These are phyloP conservation scores for Macquaria australasica DNA, from an alignment of 2,113 vertebrate species.

Conservation along the genomic window DNA sequence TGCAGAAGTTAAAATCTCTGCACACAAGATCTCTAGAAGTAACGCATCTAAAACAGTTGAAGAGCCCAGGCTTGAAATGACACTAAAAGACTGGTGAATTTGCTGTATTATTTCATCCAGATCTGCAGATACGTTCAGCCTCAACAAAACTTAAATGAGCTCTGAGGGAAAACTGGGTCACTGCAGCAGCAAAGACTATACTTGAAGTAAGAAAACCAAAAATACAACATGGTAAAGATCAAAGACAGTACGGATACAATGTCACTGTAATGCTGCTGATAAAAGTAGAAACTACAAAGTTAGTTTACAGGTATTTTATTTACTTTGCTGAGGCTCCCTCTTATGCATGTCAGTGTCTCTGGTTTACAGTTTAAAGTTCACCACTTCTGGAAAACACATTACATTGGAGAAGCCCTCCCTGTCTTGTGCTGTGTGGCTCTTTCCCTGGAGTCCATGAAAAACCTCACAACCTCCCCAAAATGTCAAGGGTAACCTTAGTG, in stretches of 20 bases:
- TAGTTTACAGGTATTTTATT: slow-evolving; percentile 22
- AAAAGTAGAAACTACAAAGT: background rate
- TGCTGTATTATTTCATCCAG: slow-evolving; percentile 27
- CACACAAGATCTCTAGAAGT: background rate
- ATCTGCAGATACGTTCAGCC: slow-evolving; percentile 24
- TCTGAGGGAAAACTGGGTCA: slow-evolving; percentile 52
- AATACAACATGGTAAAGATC: background rate
- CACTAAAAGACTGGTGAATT: background rate
- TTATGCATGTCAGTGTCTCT: slow-evolving; percentile 38
- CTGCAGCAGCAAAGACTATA: slow-evolving; percentile 32
- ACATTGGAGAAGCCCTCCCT: slow-evolving; percentile 44
- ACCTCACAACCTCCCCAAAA: slow-evolving; percentile 57
- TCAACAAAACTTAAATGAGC: slow-evolving; percentile 28
- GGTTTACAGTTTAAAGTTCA: slow-evolving; percentile 63
- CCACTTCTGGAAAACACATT: slow-evolving; percentile 69
- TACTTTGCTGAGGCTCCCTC: slow-evolving; percentile 18
- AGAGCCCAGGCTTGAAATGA: background rate
- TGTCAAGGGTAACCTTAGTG: slow-evolving; percentile 66
- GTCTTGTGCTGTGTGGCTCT: slow-evolving; percentile 47
- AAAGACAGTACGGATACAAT: background rate
- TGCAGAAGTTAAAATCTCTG: background rate
- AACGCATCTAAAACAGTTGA: background rate
- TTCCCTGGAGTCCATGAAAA: slow-evolving; percentile 65
- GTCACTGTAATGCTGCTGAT: background rate
- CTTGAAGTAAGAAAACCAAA: background rate